Base-by-base conservation (phyloP, 2,888 invertebrate species). In the Sisyra terminalis region DNA sequence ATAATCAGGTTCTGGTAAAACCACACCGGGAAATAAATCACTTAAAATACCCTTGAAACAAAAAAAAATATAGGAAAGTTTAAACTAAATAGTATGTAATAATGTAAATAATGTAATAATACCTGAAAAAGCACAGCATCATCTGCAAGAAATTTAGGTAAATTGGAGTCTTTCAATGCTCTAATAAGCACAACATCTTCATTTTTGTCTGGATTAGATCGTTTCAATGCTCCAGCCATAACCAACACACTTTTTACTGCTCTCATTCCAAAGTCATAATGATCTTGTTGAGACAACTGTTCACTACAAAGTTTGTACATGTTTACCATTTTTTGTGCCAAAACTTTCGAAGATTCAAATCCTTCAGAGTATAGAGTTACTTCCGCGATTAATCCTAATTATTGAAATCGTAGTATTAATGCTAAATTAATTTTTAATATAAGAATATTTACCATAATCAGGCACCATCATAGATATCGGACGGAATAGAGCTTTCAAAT, bases 401-500 rank as follows among this genome's bases (percentile, higher is more conserved):
- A 43, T 36, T 41, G 29, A 45, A 45, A 10, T 24, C 31, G n/a
- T n/a, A n/a, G n/a, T n/a, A 15, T 15, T 15, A 38, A 3, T 8
- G 17, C 7, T 9, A 38, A 38, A 38, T 4, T 36, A 36, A n/a
- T 3, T 14, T 3, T n/a, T n/a, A 29, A 29, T 5, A 41, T 34
- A 15, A 18, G 8, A 14, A 35, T 38, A 39, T 53, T 60, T 61
- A 82, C 84, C 81, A 57, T 90, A 90, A 64, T 89, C 87, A 0
- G 88, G 89, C 31, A 89, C 87, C 88, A 89, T 89, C 88, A 89
- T 89, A 2, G 87, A 71, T 49, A 89, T 78, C 0, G 89, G 88
- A 45, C 89, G 71, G 58, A 89, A 89, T 10, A 89, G 58, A 1
- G 88, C 83, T 56, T 89, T 89, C 46, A 90, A 63, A 60, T 89